Evolutionary conservation across 2,888 invertebrate genomes (phyloP).

Genomic region (Polylopha cassiicola): DNA sequence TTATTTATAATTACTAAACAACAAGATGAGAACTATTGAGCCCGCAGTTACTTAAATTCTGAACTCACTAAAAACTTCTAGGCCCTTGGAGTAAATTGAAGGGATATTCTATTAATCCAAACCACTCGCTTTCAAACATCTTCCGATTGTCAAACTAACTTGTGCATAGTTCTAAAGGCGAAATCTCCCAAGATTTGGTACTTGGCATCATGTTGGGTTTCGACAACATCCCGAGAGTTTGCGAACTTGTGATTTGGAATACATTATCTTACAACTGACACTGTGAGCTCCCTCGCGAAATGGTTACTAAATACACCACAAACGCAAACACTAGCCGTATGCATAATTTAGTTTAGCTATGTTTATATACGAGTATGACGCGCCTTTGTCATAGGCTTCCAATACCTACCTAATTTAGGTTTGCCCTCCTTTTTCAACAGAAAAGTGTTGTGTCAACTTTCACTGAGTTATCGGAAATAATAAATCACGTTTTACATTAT

Average conservation of each 20-base stretch:
- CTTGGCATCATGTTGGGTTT: conserved; percentile 18
- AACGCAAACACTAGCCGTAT: too few relatives aligned
- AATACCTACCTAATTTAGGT: too few relatives aligned
- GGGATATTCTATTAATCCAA: conserved; percentile 18
- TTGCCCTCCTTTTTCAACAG: too few relatives aligned
- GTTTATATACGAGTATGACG: too few relatives aligned
- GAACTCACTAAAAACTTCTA: conserved; percentile 1
- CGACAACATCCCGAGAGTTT: conserved; percentile 8
- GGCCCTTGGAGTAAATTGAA: conserved; percentile 4
- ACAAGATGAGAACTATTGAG: too few relatives aligned
- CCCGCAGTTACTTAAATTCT: too few relatives aligned
- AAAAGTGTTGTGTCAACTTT: too few relatives aligned
- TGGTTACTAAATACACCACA: conserved; percentile 10
- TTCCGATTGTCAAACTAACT: conserved; percentile 21
- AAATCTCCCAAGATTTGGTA: conserved; percentile 19
- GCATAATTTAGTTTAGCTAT: too few relatives aligned
- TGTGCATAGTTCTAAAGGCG: conserved; percentile 16
- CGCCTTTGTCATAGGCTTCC: too few relatives aligned
- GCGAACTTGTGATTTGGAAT: conserved; percentile 17
- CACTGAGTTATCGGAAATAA: too few relatives aligned
- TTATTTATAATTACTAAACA: too few relatives aligned
- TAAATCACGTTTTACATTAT: too few relatives aligned
- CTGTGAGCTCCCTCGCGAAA: conserved; percentile 6
- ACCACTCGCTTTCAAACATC: conserved; percentile 20
- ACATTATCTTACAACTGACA: conserved; percentile 16